These are phyloP conservation scores for Mesoligia furuncula DNA, from an alignment of 2,888 invertebrate species.

Conservation along the genomic window DNA sequence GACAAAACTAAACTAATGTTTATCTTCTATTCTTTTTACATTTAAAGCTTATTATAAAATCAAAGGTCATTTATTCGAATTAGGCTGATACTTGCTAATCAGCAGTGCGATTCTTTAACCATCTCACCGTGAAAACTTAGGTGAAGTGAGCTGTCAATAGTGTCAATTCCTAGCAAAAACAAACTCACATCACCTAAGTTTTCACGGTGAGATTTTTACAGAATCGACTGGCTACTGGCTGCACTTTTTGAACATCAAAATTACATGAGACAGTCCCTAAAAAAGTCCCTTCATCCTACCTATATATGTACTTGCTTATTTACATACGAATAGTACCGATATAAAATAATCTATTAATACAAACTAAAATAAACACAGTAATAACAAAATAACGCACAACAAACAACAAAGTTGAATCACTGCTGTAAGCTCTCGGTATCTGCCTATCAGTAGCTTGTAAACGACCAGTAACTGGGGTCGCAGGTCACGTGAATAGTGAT, in stretches of 20 bases:
- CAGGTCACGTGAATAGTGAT: slow-evolving; percentile 46
- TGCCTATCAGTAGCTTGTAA: slow-evolving; percentile 47
- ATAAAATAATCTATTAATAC: background rate
- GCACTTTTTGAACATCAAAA: no score
- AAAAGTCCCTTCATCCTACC: background rate
- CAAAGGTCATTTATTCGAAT: no score
- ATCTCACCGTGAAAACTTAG: no score
- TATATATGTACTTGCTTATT: background rate
- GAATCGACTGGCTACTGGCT: no score
- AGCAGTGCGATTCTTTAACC: no score
- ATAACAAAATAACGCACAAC: slow-evolving; percentile 23
- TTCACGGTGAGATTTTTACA: no score
- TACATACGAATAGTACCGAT: background rate
- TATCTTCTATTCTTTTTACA: no score
- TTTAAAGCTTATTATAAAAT: background rate
- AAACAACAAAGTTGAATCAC: slow-evolving; percentile 40
- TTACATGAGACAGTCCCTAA: background rate
- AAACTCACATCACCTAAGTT: no score
- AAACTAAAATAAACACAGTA: background rate
- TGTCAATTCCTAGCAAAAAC: no score
- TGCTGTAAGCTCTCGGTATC: slow-evolving; percentile 42
- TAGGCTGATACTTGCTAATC: background rate
- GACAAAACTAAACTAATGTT: no score
- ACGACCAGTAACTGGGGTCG: slow-evolving; percentile 36
- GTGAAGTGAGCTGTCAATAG: no score